Evolutionary conservation across 2,888 invertebrate genomes (phyloP), one percentile per base, ranked within the genome.

Genomic region (Netelia melanura): DNA sequence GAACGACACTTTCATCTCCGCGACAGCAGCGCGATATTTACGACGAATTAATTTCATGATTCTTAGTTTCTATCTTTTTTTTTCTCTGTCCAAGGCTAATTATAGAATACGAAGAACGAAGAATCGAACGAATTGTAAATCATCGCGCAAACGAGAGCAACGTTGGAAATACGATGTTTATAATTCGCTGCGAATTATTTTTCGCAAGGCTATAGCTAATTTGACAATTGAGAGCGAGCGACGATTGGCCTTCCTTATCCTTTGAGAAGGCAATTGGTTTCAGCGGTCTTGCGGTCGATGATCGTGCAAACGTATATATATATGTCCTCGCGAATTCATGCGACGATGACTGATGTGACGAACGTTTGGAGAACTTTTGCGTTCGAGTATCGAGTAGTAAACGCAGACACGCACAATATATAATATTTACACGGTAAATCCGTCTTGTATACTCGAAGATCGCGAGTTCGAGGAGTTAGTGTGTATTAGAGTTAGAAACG

Each of bases 181-280:
- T 72, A 38, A 38, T 67, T 58, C 65, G 6, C 70, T 68, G 56
- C 56, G 11, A 76, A 82, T 75, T n/a, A 75, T 70, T 44, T 17
- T 75, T 21, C 54, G 17, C 30, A 54, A 64, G 44, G 44, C 68
- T 38, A 38, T 23, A 48, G 62, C 67, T 79, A 80, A 84, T 84
- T 77, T 84, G 84, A 84, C 71, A 84, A 84, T 84, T 84, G 80
- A 84, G 84, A 77, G 56, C 77, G 56, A 74, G 68, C 83, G 68
- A 78, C 68, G 67, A 83, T 78, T 74, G 83, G 78, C 74, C 78
- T 83, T 79, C 62, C 62, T 62, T 62, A 71, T 65, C 43, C 56
- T 10, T 17, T 38, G 72, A 48, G 71, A 78, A 62, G 74, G 74
- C 78, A 83, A 83, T 78, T 82, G 76, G 58, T 71, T 79, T 79